Percentiles rank a stretch among this genome's conserved stretches.
Evolutionary conservation across 2,888 invertebrate genomes (phyloP).

Genomic region (Trileptium ribeirensis): DNA sequence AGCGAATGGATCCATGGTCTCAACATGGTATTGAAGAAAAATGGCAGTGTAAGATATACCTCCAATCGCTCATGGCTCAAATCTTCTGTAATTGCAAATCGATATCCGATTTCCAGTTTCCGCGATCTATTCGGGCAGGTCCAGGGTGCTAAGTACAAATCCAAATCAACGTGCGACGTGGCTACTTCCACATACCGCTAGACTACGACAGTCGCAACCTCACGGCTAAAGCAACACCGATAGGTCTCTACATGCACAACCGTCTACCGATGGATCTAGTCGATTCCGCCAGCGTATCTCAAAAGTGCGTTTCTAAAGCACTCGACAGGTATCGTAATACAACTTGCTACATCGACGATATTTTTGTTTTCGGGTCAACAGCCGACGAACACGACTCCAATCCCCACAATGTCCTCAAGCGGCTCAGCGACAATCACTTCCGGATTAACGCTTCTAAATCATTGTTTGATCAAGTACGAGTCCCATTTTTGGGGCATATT

Average conservation of each 20-base stretch:
- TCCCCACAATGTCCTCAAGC: not conserved
- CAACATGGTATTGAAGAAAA: not conserved
- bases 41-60: not conserved
- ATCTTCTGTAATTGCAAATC: not conserved
- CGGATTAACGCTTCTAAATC: not conserved
- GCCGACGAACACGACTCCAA: not conserved
- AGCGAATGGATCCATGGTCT: too few species aligned
- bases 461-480: not conserved
- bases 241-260: not conserved
- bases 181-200: too few species aligned
- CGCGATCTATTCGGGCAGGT: not conserved
- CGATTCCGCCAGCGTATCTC: not conserved
- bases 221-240: not conserved
- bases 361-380: not conserved
- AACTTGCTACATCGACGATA: not conserved
- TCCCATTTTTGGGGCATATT: not conserved
- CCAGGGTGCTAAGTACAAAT: not conserved
- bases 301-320: too few species aligned
- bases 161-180: not conserved
- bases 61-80: not conserved
- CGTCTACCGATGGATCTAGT: not conserved
- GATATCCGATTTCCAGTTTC: not conserved
- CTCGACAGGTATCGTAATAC: too few species aligned
- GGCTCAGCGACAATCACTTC: not conserved
- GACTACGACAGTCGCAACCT: not conserved